Conservation (phyloP, 35 echinoderm and acorn worm genomes). For the Lytechinus variegatus region DNA sequence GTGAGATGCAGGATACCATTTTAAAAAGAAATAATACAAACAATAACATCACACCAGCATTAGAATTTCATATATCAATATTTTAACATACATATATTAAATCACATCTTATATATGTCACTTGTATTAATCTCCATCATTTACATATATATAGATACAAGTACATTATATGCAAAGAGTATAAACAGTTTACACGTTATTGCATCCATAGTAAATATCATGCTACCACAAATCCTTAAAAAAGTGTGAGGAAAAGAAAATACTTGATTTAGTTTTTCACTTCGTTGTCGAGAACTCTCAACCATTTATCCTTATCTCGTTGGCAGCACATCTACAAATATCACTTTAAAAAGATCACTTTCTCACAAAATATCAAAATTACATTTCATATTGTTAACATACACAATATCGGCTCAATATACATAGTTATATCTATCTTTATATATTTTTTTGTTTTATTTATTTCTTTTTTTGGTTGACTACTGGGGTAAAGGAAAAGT, state of each 20-base stretch:
- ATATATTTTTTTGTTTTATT: not conserved
- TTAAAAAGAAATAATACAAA: not conserved
- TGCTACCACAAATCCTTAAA: not conserved
- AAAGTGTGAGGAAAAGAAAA: not conserved
- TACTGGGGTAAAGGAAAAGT: not conserved
- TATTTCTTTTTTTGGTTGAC: not conserved
- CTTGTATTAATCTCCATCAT: not conserved
- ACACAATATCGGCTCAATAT: not conserved
- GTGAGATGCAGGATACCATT: too few species aligned
- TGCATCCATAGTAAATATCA: not conserved
- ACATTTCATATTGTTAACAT: not conserved
- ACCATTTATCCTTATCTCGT: not conserved
- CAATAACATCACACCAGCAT: not conserved
- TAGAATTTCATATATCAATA: not conserved
- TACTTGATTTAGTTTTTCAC: not conserved
- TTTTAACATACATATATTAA: not conserved
- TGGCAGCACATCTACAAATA: not conserved
- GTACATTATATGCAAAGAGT: not conserved
- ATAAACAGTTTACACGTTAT: not conserved
- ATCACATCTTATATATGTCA: slow-evolving; percentile 20
- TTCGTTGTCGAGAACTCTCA: not conserved
- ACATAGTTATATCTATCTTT: not conserved
- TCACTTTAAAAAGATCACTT: slow-evolving; percentile 14
- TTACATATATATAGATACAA: not conserved
- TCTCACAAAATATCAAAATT: not conserved